Conservation (phyloP, 1,140 invertebrate species). For the Ceratosolen solmsi region DNA sequence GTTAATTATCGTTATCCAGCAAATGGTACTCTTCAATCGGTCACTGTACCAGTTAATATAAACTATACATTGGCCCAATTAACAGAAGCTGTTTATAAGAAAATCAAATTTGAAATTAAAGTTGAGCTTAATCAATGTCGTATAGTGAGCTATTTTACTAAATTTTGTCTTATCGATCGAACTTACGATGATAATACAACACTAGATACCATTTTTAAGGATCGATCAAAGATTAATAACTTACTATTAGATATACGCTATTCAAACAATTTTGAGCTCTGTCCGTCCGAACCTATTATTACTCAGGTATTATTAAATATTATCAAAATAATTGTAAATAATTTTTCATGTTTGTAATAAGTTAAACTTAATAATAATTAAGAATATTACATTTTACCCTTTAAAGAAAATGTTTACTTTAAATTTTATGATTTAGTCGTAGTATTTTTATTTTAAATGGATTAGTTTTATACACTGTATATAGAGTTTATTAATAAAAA, state of each 20-base stretch:
- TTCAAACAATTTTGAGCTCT: conserved; percentile 79
- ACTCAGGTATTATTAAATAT: conserved; percentile 66
- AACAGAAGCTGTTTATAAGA: conserved; percentile 76
- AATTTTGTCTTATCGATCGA: conserved; percentile 22
- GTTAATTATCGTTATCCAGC: conserved; percentile 79
- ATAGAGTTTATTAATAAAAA: too few relatives aligned
- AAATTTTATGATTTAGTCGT: too few relatives aligned
- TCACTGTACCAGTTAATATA: conserved; percentile 75
- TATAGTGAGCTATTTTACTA: conserved; percentile 79
- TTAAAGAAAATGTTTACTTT: too few relatives aligned
- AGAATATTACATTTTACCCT: too few relatives aligned
- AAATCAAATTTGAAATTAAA: conserved; percentile 74
- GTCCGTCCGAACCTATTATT: conserved; percentile 73
- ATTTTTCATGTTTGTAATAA: too few relatives aligned
- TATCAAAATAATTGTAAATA: too few relatives aligned
- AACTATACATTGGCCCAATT: conserved; percentile 77
- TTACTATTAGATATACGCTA: conserved; percentile 76
- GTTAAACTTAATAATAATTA: too few relatives aligned
- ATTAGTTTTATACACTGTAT: too few relatives aligned
- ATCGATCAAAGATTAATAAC: neutral
- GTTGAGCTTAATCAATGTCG: conserved; percentile 80
- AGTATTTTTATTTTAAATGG: too few relatives aligned
- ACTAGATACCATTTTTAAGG: neutral
- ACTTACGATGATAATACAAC: conserved; percentile 10
- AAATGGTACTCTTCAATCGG: conserved; percentile 73